Base-by-base conservation (phyloP, 2,888 invertebrate species). In the Creontiades dilutus region DNA sequence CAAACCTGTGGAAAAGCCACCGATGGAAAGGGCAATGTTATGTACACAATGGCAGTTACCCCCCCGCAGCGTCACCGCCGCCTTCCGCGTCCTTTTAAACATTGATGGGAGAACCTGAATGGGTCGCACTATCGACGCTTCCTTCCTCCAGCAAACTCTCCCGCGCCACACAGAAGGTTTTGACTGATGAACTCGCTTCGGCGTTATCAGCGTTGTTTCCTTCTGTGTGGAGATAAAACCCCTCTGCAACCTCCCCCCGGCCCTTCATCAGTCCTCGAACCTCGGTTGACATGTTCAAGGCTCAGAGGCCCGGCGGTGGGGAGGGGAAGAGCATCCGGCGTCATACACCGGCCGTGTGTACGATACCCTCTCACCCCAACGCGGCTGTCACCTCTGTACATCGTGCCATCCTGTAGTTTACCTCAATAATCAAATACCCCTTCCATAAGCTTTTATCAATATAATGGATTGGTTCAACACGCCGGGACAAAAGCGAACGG, bases 201-300 rank as follows among this genome's bases (percentile, higher is more conserved):
- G 68, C 68, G 68, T 68, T 68, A 68, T 68, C 68, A 68, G 68
- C 68, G 68, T 68, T 68, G 68, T 68, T 68, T 68, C 68, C 68
- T 68, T 68, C 68, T 68, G 23, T 68, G 68, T 68, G 68, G 23
- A 68, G 68, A 68, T 68, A 68, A 68, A 23, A 68, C 68, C 68
- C 68, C 23, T 27, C 23, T 68, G n/a, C 19, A 16, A 9, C 61
- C n/a, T 19, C 61, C 19, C 9, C 61, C 61, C n/a, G 9, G 14
- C 68, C 12, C 68, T 68, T 68, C 68, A 68, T 68, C 68, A 68
- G 68, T 23, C 11, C 23, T 68, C 68, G 23, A 68, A 68, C 68
- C 68, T 68, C 68, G 68, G 23, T 68, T 68, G 68, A 68, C 68
- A 68, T 68, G 68, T 68, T 68, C 68, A n/a, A 57, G 57, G 57